These are phyloP conservation scores for Caenorhabditis panamensis DNA, from an alignment of 2,888 invertebrate species.

Conservation along the genomic window DNA sequence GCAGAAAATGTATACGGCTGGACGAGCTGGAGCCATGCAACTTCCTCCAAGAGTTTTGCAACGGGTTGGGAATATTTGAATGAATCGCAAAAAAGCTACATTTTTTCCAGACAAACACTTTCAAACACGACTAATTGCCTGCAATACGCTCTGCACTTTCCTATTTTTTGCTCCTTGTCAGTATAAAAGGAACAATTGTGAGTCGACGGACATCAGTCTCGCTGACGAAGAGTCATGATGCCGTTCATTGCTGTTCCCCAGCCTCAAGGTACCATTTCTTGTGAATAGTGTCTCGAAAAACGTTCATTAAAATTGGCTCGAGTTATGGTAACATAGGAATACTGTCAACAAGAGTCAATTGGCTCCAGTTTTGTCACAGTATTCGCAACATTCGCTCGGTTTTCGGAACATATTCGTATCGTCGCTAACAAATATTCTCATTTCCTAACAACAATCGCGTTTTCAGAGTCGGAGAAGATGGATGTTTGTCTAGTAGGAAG, in stretches of 20 bases:
- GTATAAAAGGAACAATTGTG: conserved; percentile 29
- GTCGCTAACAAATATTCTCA: neutral
- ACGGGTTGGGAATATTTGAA: neutral
- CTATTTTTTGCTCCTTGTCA: conserved; percentile 4
- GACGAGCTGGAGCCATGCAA: conserved; percentile 13
- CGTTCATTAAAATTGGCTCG: conserved; percentile 26
- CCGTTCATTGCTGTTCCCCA: conserved; percentile 50
- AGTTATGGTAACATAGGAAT: conserved; percentile 11
- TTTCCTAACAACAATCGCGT: no score
- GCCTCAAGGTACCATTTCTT: conserved; percentile 18
- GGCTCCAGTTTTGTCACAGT: conserved; percentile 19
- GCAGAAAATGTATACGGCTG: neutral
- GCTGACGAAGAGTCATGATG: conserved; percentile 38
- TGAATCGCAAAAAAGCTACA: neutral
- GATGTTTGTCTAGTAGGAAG: conserved; percentile 57
- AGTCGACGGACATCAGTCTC: conserved; percentile 24
- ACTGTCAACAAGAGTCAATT: conserved; percentile 21
- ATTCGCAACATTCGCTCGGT: neutral
- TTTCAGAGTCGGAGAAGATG: conserved; percentile 54
- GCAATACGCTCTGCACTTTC: conserved; percentile 6
- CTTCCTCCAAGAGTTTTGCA: no score
- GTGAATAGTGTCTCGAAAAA: neutral
- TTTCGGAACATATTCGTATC: neutral
- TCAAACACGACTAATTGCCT: conserved; percentile 11
- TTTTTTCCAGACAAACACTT: conserved; percentile 5